phyloP scores from a whole-genome alignment of 2,797 vertebrate genomes.

The Poliocrania exsul region DNA sequence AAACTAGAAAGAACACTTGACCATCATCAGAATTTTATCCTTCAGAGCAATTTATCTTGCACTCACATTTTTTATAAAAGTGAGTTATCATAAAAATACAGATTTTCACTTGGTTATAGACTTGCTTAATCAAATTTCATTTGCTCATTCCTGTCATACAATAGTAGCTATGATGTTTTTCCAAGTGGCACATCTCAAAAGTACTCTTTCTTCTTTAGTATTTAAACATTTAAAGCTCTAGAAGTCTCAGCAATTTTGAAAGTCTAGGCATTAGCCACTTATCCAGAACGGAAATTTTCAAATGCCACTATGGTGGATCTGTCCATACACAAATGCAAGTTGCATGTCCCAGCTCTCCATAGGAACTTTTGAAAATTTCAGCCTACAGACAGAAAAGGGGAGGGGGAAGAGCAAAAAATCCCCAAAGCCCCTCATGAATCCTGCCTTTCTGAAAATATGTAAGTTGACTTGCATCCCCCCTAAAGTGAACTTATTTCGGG shows the following conservation, averaged over 20 bases:
- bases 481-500: background rate
- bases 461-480: background rate
- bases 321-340: background rate
- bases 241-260: background rate
- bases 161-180: background rate
- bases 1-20: background rate
- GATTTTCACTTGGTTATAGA: background rate
- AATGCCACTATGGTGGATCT: background rate
- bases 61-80: background rate
- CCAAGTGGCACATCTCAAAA: background rate
- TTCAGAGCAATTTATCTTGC: background rate
- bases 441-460: background rate
- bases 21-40: background rate
- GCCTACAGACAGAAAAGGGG: background rate
- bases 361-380: background rate
- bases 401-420: no score
- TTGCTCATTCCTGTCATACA: background rate
- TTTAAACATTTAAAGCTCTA: background rate
- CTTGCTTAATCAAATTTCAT: background rate
- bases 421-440: accelerated
- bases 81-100: background rate
- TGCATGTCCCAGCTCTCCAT: background rate
- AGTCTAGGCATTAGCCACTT: background rate
- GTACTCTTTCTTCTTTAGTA: background rate
- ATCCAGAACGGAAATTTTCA: background rate